Evolutionary conservation across 2,888 invertebrate species (phyloP), one percentile per base, ranked within the genome.

Genomic region (Ernsta delagoae): DNA sequence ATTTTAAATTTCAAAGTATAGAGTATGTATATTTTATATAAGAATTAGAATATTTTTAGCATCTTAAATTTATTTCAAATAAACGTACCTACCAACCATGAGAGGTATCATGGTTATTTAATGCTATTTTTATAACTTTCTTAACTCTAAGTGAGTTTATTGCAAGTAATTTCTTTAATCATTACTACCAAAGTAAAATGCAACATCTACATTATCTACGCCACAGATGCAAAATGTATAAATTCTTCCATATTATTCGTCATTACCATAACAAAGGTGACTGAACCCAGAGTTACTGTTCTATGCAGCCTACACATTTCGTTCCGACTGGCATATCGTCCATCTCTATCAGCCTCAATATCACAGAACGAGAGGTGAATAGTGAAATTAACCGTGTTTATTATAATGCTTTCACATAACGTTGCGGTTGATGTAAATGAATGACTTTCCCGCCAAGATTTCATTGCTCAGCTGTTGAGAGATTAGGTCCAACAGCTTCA

Each of bases 271-370:
- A 71, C 24, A 57, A 69, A 71, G 75, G 73, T 74, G 71, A 72
- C 71, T 73, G 70, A 75, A 76, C 77, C 71, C 61, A 72, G 53
- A 24, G 50, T 53, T 70, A 70, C 67, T 66, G 65, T 60, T 66
- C 69, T 61, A 72, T 68, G 70, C 71, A 72, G 66, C 74, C 74
- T 70, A 74, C 73, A 72, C 74, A 67, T 61, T 72, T 70, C 66
- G 72, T 75, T 77, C 74, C 72, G 70, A 72, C 73, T 75, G 72
- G 74, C 57, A 72, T 50, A 61, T 68, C 45, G 48, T 71, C 68
- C 41, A 34, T 70, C 71, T 67, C 66, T 24, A 39, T 75, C 69
- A 54, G 57, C 59, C 70, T 43, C 9, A 34, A 41, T 59, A 60
- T n/a, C 53, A 61, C 9, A 65, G 31, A 59, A 48, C 60, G 53